Base-by-base conservation (phyloP, 2,888 invertebrate species). In the Thyatira batis region DNA sequence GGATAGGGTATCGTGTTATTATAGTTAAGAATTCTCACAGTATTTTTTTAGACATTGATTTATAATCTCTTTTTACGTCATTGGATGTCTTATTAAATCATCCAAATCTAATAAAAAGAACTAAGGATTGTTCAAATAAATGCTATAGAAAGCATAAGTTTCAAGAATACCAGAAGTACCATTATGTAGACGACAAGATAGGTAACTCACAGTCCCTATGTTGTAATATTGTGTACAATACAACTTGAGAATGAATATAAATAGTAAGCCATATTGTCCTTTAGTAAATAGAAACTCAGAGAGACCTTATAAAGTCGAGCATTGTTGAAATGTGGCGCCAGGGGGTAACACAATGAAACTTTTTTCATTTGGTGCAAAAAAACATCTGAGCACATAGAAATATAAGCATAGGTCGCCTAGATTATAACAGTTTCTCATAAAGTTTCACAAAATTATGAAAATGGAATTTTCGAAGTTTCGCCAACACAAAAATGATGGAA, bases 291-390 rank as follows among this genome's bases (percentile, higher is more conserved):
- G 51, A 57, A 55, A 52, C 23, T 49, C 45, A 61, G 58, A 52
- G 61, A 46, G 64, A 54, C 61, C 60, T 65, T 63, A 54, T 58
- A 60, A 67, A 73, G 61, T 62, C 65, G 52, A 53, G 65, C 66
- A 65, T 69, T 70, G 75, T 71, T 69, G 55, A 73, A 83, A 81
- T 73, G 74, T 78, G 76, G 71, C 67, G 73, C 72, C 63, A 11
- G 60, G 63, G 69, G 69, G 57, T 55, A 62, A 64, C 65, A 71
- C 71, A 76, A 71, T 65, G 65, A 71, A 84, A 85, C 82, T 85
- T 85, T 84, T 85, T 84, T 84, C 80, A 85, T 85, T 80, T 82
- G 64, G 68, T 55, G 68, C 58, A 60, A 70, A 68, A n/a, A 68
- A 68, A 68, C 65, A 67, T 63, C 50, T 61, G 60, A 57, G 58